These are phyloP conservation scores for Portevinia maculata DNA, from an alignment of 2,888 invertebrate genomes.

Conservation along the genomic window DNA sequence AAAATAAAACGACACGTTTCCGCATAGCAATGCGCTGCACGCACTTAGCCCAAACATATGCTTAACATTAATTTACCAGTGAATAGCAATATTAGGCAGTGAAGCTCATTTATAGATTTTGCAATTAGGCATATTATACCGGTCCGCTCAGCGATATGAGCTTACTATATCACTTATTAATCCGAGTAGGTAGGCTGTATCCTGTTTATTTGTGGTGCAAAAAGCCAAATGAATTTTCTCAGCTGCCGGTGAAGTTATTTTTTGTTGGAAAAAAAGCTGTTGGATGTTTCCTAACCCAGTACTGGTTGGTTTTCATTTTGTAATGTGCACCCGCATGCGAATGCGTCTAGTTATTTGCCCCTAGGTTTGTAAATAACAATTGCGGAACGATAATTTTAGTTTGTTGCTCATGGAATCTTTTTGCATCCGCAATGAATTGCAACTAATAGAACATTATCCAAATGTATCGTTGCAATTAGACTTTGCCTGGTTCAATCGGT, in stretches of 20 bases:
- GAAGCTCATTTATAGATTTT: no score
- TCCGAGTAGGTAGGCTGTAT: background rate
- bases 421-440: background rate
- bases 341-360: background rate
- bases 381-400: background rate
- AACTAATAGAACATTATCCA: no score
- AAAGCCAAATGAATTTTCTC: background rate
- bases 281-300: background rate
- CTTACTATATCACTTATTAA: no score
- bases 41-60: no score
- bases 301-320: background rate
- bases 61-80: no score
- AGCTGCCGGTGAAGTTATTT: background rate
- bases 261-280: background rate
- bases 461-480: no score
- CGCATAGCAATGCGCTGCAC: no score
- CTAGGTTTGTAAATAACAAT: background rate
- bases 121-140: no score
- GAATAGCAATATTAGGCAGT: no score
- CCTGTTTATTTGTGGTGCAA: background rate
- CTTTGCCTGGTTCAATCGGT: background rate
- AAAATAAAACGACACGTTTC: no score
- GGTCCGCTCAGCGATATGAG: no score
- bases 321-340: background rate
- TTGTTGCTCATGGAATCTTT: background rate